phyloP scores from a whole-genome alignment of 2,888 invertebrate genomes.

The Alentia gelatinosa region DNA sequence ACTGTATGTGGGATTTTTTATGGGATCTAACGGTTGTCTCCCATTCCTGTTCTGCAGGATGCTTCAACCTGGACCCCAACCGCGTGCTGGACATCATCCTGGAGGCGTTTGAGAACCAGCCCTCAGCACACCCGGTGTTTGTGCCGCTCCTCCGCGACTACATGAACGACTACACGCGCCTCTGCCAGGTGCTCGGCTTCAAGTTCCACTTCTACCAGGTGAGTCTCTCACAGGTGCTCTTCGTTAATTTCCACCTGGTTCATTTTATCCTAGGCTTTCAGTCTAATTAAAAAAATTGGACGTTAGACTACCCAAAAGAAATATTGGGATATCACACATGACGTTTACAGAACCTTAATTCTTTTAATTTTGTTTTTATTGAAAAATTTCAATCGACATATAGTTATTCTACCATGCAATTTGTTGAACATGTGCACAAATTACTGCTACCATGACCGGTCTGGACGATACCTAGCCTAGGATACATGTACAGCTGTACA shows the following conservation, averaged over 20 bases:
- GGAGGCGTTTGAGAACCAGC: constrained; percentile 92
- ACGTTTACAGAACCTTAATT: no score
- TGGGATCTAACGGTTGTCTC: background rate
- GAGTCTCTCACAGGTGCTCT: background rate
- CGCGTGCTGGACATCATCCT: constrained; percentile 96
- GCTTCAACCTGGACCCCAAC: constrained; percentile 99
- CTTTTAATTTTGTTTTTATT: background rate
- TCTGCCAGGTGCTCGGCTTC: constrained; percentile 97
- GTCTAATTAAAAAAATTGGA: no score
- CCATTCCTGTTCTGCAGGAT: constrained; percentile 85
- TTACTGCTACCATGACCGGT: no score
- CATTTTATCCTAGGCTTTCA: no score
- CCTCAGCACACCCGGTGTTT: constrained; percentile 86
- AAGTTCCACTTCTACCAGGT: constrained; percentile 87
- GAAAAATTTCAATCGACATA: background rate
- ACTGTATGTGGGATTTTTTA: background rate
- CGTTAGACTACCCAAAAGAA: no score
- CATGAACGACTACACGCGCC: constrained; percentile 91
- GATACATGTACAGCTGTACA: no score
- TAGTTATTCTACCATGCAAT: no score
- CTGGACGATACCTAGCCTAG: no score
- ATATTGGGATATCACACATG: no score
- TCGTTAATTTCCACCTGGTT: no score
- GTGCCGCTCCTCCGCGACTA: constrained; percentile 92
- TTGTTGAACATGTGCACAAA: no score